Conservation (phyloP, 1,140 invertebrate species). For the Drosophila varians region DNA sequence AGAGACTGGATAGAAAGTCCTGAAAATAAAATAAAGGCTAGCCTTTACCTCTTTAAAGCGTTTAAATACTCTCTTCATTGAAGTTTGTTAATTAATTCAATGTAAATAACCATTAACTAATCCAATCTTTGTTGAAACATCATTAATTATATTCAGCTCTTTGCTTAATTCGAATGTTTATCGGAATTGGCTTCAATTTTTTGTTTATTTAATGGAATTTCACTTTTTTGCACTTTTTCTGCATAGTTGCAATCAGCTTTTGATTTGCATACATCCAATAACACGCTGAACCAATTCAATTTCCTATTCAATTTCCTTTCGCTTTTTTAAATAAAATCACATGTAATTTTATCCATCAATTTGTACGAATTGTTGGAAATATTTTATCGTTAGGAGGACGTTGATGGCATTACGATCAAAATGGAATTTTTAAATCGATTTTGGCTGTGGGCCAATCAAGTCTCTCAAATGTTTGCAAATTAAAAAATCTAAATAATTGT, state of each 20-base stretch:
- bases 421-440: neutral
- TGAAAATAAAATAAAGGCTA: neutral
- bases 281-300: conserved; percentile 36
- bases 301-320: conserved; percentile 38
- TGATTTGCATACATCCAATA: conserved; percentile 31
- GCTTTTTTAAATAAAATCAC: conserved; percentile 11
- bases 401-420: neutral
- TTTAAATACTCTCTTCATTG: neutral
- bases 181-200: neutral
- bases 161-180: neutral
- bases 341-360: conserved; percentile 14
- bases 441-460: too few relatives aligned
- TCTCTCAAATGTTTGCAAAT: neutral
- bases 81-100: neutral
- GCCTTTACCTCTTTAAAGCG: neutral
- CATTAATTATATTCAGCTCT: neutral
- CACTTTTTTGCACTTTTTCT: neutral
- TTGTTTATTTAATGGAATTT: neutral
- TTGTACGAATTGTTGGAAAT: conserved; percentile 2
- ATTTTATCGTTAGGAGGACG: neutral
- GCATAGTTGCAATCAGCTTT: conserved; percentile 11
- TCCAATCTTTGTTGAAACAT: neutral
- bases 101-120: neutral
- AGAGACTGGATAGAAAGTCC: neutral
- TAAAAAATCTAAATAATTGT: too few relatives aligned